A percentile compares a stretch with the other conserved stretches of the same genome.
Conservation (phyloP, 1,140 invertebrate genomes). For the Apis mellifera region Amel_HAv3.1 CM009941.2:8050501-8051000, state of each 20-base stretch:
- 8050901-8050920: neutral
- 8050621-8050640: neutral
- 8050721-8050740: neutral
- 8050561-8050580: neutral
- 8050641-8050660: neutral
- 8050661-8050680: neutral
- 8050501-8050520: too few relatives aligned
- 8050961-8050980: slow-evolving; percentile 5
- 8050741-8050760: neutral
- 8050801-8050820: neutral
- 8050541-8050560: neutral
- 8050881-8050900: slow-evolving; percentile 73
- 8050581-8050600: neutral
- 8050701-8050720: neutral
- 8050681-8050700: neutral
- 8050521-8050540: neutral
- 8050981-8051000: neutral
- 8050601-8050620: neutral
- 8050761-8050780: too few relatives aligned
- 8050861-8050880: slow-evolving; percentile 57
- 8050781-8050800: neutral
- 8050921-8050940: slow-evolving; percentile 29
- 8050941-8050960: neutral
- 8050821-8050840: slow-evolving; percentile 11
- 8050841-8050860: slow-evolving; percentile 70